A percentile compares a stretch with the other conserved stretches of the same genome.
phyloP scores from a whole-genome alignment of 2,797 vertebrate genomes.

The Gila robusta region DNA sequence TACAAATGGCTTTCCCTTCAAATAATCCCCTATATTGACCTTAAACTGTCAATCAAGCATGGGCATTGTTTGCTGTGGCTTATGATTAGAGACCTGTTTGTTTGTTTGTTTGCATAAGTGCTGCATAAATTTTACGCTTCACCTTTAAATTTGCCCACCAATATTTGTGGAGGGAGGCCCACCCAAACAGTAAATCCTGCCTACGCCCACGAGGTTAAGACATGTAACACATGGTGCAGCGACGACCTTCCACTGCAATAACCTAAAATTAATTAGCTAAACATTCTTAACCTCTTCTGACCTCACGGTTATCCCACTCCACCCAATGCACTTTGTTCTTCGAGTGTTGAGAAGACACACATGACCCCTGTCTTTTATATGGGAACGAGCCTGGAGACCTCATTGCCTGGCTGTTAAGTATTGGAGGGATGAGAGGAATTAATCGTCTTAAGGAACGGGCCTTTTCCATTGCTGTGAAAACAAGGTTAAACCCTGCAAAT shows the following conservation, averaged over 20 bases:
- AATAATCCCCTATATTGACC: not conserved
- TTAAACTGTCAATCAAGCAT: not conserved
- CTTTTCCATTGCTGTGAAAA: not conserved
- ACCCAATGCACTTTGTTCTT: not conserved
- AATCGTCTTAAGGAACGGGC: conserved; percentile 16
- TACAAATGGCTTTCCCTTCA: no score
- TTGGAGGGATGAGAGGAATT: conserved; percentile 11
- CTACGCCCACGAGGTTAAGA: not conserved
- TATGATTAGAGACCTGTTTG: not conserved
- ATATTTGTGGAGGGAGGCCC: not conserved
- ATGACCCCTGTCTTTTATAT: not conserved
- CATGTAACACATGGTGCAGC: not conserved
- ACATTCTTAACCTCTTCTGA: conserved; percentile 29
- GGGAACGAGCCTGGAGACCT: not conserved
- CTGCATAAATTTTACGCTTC: not conserved
- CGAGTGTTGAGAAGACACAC: not conserved
- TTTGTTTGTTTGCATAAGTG: not conserved
- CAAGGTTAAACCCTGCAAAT: conserved; percentile 16
- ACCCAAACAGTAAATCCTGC: not conserved
- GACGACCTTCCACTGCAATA: not conserved
- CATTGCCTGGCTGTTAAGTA: not conserved
- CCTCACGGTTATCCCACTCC: conserved; percentile 2
- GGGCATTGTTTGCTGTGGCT: not conserved
- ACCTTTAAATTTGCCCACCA: not conserved
- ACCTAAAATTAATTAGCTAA: not conserved